Conservation (phyloP, 2,797 vertebrate species). For the Microcaecilia unicolor region DNA sequence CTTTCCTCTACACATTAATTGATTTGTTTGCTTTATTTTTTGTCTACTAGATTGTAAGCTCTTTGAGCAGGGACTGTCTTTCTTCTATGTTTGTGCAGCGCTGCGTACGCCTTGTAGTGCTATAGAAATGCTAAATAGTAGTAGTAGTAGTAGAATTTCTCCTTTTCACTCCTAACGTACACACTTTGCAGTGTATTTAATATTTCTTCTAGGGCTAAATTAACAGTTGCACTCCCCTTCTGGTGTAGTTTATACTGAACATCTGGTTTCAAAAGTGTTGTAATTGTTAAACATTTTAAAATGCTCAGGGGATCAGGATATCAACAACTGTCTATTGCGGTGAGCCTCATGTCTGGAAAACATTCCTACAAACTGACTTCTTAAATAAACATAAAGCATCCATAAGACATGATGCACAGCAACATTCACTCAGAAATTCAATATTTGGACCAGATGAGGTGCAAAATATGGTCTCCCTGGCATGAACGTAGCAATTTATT, state of each 20-base stretch:
- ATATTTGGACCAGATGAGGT: slow-evolving; percentile 58
- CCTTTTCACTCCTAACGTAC: no score
- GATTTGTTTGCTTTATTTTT: no score
- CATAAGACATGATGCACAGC: slow-evolving; percentile 55
- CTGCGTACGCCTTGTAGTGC: no score
- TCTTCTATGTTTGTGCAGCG: no score
- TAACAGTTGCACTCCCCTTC: slow-evolving; percentile 32
- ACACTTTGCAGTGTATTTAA: no score
- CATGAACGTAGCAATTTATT: slow-evolving; percentile 20
- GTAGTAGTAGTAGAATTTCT: no score
- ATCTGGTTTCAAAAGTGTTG: slow-evolving; percentile 76
- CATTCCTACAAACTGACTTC: slow-evolving; percentile 56
- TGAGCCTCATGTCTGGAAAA: slow-evolving; percentile 67
- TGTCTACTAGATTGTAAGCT: no score
- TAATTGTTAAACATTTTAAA: slow-evolving; percentile 74
- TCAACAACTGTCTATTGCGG: slow-evolving; percentile 70
- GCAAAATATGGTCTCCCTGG: slow-evolving; percentile 50
- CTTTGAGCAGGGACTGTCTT: no score
- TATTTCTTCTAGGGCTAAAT: slow-evolving; percentile 33
- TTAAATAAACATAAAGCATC: slow-evolving; percentile 74
- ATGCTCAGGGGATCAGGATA: slow-evolving; percentile 63
- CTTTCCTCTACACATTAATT: no score
- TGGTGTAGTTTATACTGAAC: slow-evolving; percentile 56
- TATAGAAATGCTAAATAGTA: no score
- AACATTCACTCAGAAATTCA: slow-evolving; percentile 52